Evolutionary conservation across 2,888 invertebrate genomes (phyloP).

Genomic region (Drosophila eohydei): DNA sequence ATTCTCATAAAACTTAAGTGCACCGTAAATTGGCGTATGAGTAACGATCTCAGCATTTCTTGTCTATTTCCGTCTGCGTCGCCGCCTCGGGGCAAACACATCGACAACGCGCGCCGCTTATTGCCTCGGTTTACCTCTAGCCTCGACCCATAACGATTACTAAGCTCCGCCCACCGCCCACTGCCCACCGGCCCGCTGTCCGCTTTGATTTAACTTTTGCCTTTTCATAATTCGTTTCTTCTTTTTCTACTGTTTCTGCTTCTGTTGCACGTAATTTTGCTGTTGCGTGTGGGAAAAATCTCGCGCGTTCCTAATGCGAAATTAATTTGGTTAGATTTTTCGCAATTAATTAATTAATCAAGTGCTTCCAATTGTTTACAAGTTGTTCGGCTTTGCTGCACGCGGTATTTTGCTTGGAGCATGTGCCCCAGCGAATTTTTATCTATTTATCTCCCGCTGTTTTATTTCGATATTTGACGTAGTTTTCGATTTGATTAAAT

Average conservation of each 20-base stretch:
- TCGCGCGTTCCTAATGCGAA: conserved; percentile 65
- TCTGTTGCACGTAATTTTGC: conserved; percentile 33
- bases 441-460: conserved; percentile 79
- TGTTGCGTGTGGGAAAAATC: conserved; percentile 46
- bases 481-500: conserved; percentile 76
- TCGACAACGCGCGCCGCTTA: conserved; percentile 15
- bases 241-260: conserved; percentile 30
- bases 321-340: conserved; percentile 75
- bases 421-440: conserved; percentile 62
- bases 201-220: conserved; percentile 57
- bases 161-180: neutral
- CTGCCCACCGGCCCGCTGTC: neutral
- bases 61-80: conserved; percentile 68
- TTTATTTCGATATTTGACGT: conserved; percentile 77
- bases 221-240: conserved; percentile 60
- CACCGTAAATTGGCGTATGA: conserved; percentile 78
- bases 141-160: conserved; percentile 32
- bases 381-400: conserved; percentile 44
- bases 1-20: conserved; percentile 81
- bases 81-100: conserved; percentile 34
- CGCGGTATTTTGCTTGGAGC: conserved; percentile 34
- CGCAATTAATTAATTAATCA: conserved; percentile 77
- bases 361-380: conserved; percentile 71
- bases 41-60: conserved; percentile 70
- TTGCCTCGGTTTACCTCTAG: conserved; percentile 43